phyloP scores from a whole-genome alignment of 2,888 invertebrate genomes.

The Seira musarum region DNA sequence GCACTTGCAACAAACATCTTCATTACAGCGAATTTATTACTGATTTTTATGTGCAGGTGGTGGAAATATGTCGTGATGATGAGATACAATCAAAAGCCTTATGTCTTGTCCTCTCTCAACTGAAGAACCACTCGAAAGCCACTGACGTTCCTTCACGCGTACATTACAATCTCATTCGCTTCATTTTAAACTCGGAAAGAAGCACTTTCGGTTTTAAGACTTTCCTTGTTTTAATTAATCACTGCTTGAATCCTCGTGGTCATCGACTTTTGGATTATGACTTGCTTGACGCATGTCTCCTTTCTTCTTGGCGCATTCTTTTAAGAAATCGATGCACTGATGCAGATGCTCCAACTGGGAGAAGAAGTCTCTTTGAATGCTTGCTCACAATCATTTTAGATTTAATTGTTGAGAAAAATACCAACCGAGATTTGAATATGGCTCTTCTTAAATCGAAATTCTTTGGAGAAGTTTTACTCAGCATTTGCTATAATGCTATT shows the following conservation, averaged over 20 bases:
- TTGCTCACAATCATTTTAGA: constrained; percentile 65
- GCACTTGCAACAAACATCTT: too few relatives aligned
- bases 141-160: constrained; percentile 62
- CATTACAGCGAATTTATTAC: too few relatives aligned
- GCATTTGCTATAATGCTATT: constrained; percentile 66
- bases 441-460: constrained; percentile 64
- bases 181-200: constrained; percentile 64
- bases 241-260: constrained; percentile 64
- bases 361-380: constrained; percentile 66
- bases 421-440: constrained; percentile 65
- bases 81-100: constrained; percentile 67
- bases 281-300: constrained; percentile 64
- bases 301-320: constrained; percentile 64
- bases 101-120: constrained; percentile 64
- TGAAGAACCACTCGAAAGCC: constrained; percentile 66
- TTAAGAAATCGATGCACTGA: constrained; percentile 62
- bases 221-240: constrained; percentile 64
- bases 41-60: constrained; percentile 62
- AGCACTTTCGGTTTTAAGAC: constrained; percentile 67
- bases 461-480: constrained; percentile 64
- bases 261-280: constrained; percentile 67
- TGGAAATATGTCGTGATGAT: constrained; percentile 68
- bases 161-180: constrained; percentile 67
- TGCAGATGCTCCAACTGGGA: constrained; percentile 66
- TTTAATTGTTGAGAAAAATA: constrained; percentile 65